Conservation (phyloP, 2,797 vertebrate species). For the Silurus lanzhouensis region DNA sequence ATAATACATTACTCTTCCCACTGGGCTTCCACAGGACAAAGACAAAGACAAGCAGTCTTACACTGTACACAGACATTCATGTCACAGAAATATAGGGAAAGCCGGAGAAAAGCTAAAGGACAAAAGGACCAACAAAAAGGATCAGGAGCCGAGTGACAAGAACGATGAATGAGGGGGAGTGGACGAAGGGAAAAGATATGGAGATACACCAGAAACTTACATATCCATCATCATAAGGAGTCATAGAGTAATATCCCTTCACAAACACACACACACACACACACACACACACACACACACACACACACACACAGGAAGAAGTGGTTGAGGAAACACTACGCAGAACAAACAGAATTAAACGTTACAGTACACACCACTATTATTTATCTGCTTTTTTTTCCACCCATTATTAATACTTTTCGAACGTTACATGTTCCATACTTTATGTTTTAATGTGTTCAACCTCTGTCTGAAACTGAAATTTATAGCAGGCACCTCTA, state of each 20-base stretch:
- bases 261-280: constrained; percentile 67
- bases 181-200: constrained; percentile 56
- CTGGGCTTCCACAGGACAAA: constrained; percentile 42
- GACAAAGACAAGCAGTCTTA: constrained; percentile 40
- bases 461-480: too few relatives aligned
- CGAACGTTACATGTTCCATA: too few relatives aligned
- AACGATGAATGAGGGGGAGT: background rate
- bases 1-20: background rate
- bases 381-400: background rate
- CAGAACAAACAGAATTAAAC: background rate
- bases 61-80: constrained; percentile 23
- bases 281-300: constrained; percentile 61
- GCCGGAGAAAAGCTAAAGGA: constrained; percentile 39
- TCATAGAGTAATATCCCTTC: constrained; percentile 93
- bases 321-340: constrained; percentile 6
- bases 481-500: too few relatives aligned
- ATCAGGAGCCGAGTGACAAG: background rate
- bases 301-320: constrained; percentile 22
- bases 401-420: background rate
- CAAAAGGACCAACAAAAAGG: constrained; percentile 47
- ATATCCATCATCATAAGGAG: constrained; percentile 92
- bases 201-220: constrained; percentile 85
- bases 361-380: background rate
- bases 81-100: constrained; percentile 48
- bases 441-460: background rate